These are phyloP conservation scores for Cuniculus paca DNA, from an alignment of 2,797 vertebrate genomes.

Conservation along the genomic window DNA sequence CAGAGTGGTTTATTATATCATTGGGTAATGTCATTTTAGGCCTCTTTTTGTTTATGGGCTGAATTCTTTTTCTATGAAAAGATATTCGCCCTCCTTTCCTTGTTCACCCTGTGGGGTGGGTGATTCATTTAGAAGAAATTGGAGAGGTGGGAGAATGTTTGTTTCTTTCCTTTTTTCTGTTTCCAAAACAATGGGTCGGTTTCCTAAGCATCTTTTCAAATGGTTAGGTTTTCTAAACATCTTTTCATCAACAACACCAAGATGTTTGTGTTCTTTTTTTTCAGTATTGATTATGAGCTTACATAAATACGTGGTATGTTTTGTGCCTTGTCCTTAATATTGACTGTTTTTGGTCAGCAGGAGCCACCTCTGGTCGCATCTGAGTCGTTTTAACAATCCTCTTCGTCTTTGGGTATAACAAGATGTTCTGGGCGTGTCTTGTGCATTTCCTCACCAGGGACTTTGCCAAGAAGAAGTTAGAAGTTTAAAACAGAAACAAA, in stretches of 20 bases:
- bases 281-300: not conserved
- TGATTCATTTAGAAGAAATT: not conserved
- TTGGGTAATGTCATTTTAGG: fast-evolving
- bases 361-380: not conserved
- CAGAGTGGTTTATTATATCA: not conserved
- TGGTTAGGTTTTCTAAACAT: not conserved
- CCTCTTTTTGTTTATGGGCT: not conserved
- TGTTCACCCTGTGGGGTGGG: not conserved
- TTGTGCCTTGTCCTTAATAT: not conserved
- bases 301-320: not conserved
- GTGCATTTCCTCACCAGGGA: not conserved
- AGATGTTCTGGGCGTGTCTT: not conserved
- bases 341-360: not conserved
- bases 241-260: not conserved
- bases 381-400: not conserved
- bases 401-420: not conserved
- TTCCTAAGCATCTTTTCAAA: not conserved
- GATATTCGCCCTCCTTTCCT: not conserved
- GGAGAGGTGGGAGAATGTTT: not conserved
- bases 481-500: not conserved
- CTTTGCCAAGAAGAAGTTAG: slow-evolving; percentile 30
- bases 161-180: not conserved
- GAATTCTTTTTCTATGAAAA: not conserved
- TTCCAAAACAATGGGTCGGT: not conserved
- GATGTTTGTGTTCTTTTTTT: not conserved